Evolutionary conservation across 2,113 vertebrate genomes (phyloP), one percentile per base, ranked within the genome.

Genomic region (Chrysemys picta): DNA sequence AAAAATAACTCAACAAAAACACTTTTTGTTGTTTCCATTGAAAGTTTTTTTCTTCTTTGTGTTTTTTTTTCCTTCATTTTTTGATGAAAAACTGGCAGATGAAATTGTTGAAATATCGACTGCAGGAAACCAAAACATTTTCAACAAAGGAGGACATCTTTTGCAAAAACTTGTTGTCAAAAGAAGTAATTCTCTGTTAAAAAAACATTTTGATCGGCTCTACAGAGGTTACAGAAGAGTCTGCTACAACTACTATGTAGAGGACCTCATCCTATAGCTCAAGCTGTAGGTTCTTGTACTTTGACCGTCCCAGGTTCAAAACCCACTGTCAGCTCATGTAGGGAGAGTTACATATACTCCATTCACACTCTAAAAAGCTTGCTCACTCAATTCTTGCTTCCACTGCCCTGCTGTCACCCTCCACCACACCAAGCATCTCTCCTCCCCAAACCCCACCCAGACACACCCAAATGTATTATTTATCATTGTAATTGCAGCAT

Each of bases 401-500:
- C 62, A 65, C 31, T 6, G 57, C 6, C 12, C 11, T 62, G 27
- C 56, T 57, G 56, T 62, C 62, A 65, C 31, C 14, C 31, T 65
- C 13, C 31, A 65, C 1, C 17, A 25, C 19, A 0, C 52, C 0
- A 1, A 10, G 4, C 52, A 6, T 17, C 1, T 14, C n/a, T 49
- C 56, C 0, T 52, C 62, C 38, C 11, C 81, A 87, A 57, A 75
- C 47, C 47, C 5, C 35, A 6, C 35, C 1, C 50, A 0, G 9
- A 5, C 47, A 4, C 27, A 65, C 65, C 0, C 21, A 42, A 2
- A 0, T 31, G 14, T 65, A 35, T 35, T 65, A 31, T 8, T 65
- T 65, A 65, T 17, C 62, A 65, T 65, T 65, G 16, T 35, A 35
- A 65, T 65, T 65, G 31, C 62, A 65, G 62, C 31, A 35, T 17